phyloP scores from a whole-genome alignment of 1,140 invertebrate species.

The Drosophila orosa region DNA sequence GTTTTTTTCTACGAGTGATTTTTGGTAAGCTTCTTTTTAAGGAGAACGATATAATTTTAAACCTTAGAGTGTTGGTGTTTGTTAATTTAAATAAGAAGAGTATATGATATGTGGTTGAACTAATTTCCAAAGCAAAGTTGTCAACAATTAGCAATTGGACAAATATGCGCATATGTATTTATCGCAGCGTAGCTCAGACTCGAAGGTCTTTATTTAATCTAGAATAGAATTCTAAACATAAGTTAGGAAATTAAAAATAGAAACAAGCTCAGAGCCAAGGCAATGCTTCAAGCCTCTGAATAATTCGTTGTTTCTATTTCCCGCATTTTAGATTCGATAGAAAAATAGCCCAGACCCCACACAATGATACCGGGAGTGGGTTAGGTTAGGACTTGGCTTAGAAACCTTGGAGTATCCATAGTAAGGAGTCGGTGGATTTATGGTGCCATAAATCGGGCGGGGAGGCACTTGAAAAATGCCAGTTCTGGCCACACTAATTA shows the following conservation, averaged over 20 bases:
- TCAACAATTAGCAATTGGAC: neutral
- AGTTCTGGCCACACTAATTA: constrained; percentile 70
- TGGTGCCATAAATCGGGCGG: constrained; percentile 42
- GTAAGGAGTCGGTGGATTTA: constrained; percentile 31
- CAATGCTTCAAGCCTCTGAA: neutral
- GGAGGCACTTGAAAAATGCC: constrained; percentile 45
- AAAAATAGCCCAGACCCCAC: constrained; percentile 51
- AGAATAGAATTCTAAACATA: neutral
- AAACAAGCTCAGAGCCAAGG: neutral
- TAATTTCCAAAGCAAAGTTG: neutral
- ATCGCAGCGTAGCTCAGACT: too few species aligned
- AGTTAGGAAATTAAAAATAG: neutral
- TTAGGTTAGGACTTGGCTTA: constrained; percentile 42
- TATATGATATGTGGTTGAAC: too few species aligned
- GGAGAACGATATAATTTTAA: too few species aligned
- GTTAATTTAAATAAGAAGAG: too few species aligned
- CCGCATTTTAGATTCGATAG: constrained; percentile 4
- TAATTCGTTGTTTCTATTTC: neutral
- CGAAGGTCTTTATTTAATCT: neutral
- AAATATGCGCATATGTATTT: neutral
- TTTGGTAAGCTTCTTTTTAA: too few species aligned
- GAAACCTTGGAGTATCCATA: constrained; percentile 57
- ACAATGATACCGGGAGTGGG: constrained; percentile 47
- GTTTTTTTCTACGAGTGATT: too few species aligned
- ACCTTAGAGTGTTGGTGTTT: too few species aligned